Percentiles rank a stretch among this genome's conserved stretches.
phyloP scores from a whole-genome alignment of 1,140 invertebrate genomes.

The Mya arenaria region DNA sequence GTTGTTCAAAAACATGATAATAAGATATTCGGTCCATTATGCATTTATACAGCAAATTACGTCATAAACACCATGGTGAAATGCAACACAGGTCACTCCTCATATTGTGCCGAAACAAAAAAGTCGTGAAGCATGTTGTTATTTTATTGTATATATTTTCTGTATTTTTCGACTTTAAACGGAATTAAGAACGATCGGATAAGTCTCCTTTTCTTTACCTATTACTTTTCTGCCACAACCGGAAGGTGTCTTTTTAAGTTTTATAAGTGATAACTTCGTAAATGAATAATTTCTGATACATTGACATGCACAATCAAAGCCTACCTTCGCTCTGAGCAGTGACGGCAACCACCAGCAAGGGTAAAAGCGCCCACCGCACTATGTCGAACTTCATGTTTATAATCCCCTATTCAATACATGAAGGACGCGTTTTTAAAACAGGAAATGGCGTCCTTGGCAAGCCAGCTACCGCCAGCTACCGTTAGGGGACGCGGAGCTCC shows the following conservation, averaged over 20 bases:
- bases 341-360: conserved; percentile 21
- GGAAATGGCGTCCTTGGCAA: conserved; percentile 46
- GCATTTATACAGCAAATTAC: too few species aligned
- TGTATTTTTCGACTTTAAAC: neutral
- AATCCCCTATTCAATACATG: conserved; percentile 47
- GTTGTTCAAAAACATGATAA: too few species aligned
- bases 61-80: too few species aligned
- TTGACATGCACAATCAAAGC: neutral
- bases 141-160: neutral
- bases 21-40: too few species aligned
- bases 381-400: conserved; percentile 53
- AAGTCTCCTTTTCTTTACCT: neutral
- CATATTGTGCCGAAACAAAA: too few species aligned
- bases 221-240: too few species aligned
- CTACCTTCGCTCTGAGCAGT: conserved; percentile 23
- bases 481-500: conserved; percentile 47
- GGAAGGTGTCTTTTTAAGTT: too few species aligned
- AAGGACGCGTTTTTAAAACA: conserved; percentile 48
- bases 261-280: neutral
- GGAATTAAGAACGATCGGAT: neutral
- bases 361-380: conserved; percentile 45
- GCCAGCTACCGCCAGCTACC: conserved; percentile 41
- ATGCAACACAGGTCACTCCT: too few species aligned
- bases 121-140: neutral
- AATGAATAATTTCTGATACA: neutral